A percentile compares a stretch with the other conserved stretches of the same genome.
phyloP scores from a whole-genome alignment of 2,113 vertebrate species.

The Typhlomys cinereus region DNA sequence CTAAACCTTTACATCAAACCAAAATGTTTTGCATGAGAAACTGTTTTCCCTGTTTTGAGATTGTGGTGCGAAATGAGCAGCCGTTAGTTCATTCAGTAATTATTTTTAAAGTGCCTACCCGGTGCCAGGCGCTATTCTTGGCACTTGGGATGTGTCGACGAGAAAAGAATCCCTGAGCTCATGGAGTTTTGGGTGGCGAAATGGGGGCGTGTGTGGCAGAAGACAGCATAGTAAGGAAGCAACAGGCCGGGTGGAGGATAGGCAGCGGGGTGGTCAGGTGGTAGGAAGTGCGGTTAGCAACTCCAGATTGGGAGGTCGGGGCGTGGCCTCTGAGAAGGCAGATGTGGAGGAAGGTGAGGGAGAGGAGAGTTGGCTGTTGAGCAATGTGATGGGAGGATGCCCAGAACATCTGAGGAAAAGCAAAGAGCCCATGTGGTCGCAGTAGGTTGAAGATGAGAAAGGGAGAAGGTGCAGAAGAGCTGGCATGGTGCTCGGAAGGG shows the following conservation, averaged over 20 bases:
- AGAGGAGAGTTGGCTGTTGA: background rate
- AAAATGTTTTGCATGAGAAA: background rate
- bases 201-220: background rate
- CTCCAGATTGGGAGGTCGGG: background rate
- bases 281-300: accelerated
- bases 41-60: background rate
- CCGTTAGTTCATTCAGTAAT: slow-evolving; percentile 42
- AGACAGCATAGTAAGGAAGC: background rate
- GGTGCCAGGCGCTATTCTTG: slow-evolving; percentile 34
- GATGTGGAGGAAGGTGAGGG: background rate
- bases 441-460: background rate
- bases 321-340: background rate
- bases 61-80: slow-evolving; percentile 24
- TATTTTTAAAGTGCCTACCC: slow-evolving; percentile 35
- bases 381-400: background rate
- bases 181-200: background rate
- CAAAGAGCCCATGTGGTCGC: background rate
- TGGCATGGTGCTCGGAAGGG: background rate
- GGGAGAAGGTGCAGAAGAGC: background rate
- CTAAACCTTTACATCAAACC: slow-evolving; percentile 1
- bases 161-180: slow-evolving; percentile 31
- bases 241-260: accelerated
- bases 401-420: background rate
- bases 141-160: background rate
- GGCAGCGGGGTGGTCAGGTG: background rate